phyloP scores from a whole-genome alignment of 2,888 invertebrate genomes.

The Agrochola lychnidis region DNA sequence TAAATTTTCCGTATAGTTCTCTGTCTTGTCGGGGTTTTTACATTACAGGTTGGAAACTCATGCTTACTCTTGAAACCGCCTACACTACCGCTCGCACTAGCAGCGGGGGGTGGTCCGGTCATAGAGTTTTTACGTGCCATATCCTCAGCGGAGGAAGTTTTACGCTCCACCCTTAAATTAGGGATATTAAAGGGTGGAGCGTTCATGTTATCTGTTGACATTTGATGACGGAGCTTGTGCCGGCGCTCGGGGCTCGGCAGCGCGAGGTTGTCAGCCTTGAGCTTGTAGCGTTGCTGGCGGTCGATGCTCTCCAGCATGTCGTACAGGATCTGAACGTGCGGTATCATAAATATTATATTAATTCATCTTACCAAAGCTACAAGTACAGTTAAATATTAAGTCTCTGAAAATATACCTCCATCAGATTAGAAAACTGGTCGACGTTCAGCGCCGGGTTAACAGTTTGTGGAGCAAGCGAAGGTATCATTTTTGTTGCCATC shows the following conservation, averaged over 20 bases:
- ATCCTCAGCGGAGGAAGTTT: constrained; percentile 97
- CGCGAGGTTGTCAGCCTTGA: constrained; percentile 95
- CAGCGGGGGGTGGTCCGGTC: constrained; percentile 83
- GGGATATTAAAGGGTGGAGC: constrained; percentile 96
- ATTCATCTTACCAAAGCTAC: not conserved
- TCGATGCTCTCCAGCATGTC: constrained; percentile 98
- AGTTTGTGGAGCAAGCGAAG: constrained; percentile 97
- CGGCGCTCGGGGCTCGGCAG: constrained; percentile 94
- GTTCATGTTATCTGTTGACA: constrained; percentile 96
- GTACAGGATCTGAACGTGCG: constrained; percentile 92
- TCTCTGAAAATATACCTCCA: constrained; percentile 77
- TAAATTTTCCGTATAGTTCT: constrained; percentile 39
- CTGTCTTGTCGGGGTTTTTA: constrained; percentile 20
- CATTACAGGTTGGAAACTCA: constrained; percentile 51
- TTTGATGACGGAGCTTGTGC: constrained; percentile 93
- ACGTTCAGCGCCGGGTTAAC: constrained; percentile 93
- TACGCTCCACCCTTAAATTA: constrained; percentile 96
- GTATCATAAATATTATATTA: constrained; percentile 33
- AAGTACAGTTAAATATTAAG: not conserved
- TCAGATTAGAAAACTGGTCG: constrained; percentile 83
- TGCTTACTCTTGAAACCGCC: constrained; percentile 77
- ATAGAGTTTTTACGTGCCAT: constrained; percentile 97
- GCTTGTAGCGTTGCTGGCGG: constrained; percentile 96
- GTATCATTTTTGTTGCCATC: constrained; percentile 98
- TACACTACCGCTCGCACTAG: constrained; percentile 76